These are phyloP conservation scores for Arbacia lixula DNA, from an alignment of 53 echinoderm and acorn worm genomes.

Conservation along the genomic window DNA sequence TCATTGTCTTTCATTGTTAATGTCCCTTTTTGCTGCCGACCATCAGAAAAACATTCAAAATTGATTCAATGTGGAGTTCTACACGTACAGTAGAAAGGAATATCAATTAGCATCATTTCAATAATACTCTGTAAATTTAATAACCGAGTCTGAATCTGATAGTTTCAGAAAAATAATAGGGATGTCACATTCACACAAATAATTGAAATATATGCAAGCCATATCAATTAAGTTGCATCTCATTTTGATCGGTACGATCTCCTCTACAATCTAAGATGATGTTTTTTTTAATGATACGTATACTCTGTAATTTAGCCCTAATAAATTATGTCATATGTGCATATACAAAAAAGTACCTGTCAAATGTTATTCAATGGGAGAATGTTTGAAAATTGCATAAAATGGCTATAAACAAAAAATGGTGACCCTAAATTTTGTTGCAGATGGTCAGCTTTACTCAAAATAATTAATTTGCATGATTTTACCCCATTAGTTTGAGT, in stretches of 20 bases:
- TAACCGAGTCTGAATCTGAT: too few species aligned
- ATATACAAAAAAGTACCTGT: slow-evolving; percentile 19
- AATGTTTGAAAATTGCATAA: slow-evolving; percentile 1
- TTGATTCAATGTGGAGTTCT: too few species aligned
- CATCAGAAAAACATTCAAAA: too few species aligned
- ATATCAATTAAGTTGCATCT: slow-evolving; percentile 45
- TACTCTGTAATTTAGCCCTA: slow-evolving; percentile 22
- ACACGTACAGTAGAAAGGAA: too few species aligned
- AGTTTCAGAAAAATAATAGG: neutral
- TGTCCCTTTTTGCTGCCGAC: too few species aligned
- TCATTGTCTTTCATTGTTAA: too few species aligned
- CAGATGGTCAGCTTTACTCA: neutral
- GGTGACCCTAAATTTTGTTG: neutral
- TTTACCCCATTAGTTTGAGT: slow-evolving; percentile 1
- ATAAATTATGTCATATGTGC: slow-evolving; percentile 30
- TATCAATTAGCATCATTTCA: too few species aligned
- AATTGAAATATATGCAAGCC: slow-evolving; percentile 31
- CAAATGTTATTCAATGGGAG: neutral
- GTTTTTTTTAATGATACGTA: slow-evolving; percentile 11
- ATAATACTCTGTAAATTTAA: too few species aligned
- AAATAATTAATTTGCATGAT: slow-evolving; percentile 29
- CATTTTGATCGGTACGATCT: slow-evolving; percentile 35
- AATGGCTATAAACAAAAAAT: neutral
- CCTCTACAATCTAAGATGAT: slow-evolving; percentile 38
- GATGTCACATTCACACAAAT: slow-evolving; percentile 45